A percentile compares a stretch with the other conserved stretches of the same genome.
Evolutionary conservation across 2,113 vertebrate species (phyloP).

Genomic region (Rhagologus leucostigma): DNA sequence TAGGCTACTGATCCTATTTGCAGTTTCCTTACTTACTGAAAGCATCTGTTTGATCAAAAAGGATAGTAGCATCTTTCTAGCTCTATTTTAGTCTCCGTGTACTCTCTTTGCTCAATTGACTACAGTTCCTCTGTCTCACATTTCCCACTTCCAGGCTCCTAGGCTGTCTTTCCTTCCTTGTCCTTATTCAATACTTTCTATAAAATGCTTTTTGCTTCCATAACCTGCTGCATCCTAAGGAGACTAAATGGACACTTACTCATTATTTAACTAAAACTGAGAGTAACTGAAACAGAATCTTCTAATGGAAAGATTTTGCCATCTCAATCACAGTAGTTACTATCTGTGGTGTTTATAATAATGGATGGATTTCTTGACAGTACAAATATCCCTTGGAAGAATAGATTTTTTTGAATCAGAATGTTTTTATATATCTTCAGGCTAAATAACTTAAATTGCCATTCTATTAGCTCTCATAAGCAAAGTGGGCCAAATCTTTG

Average conservation of each 20-base stretch:
- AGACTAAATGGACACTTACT: not conserved
- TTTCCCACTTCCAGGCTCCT: not conserved
- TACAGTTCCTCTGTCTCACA: not conserved
- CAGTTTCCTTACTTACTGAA: not conserved
- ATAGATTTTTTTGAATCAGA: not conserved
- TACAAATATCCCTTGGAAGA: not conserved
- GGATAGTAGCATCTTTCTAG: not conserved
- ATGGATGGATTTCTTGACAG: not conserved
- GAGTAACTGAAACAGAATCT: not conserved
- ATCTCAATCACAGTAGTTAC: not conserved
- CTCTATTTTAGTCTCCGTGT: not conserved
- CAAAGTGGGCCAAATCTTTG: not conserved
- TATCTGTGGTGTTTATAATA: not conserved
- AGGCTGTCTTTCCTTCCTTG: not conserved
- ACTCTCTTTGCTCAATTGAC: not conserved
- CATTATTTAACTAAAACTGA: not conserved
- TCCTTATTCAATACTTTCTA: not conserved
- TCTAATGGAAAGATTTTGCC: not conserved
- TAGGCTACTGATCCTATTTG: not conserved
- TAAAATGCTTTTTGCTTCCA: not conserved
- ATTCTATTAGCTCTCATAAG: not conserved
- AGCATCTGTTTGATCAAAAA: not conserved
- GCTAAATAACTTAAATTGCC: not conserved
- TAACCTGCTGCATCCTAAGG: not conserved
- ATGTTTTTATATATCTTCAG: not conserved